Evolutionary conservation across 1,140 invertebrate species (phyloP).

Genomic region (Trachelipus rathkii): DNA sequence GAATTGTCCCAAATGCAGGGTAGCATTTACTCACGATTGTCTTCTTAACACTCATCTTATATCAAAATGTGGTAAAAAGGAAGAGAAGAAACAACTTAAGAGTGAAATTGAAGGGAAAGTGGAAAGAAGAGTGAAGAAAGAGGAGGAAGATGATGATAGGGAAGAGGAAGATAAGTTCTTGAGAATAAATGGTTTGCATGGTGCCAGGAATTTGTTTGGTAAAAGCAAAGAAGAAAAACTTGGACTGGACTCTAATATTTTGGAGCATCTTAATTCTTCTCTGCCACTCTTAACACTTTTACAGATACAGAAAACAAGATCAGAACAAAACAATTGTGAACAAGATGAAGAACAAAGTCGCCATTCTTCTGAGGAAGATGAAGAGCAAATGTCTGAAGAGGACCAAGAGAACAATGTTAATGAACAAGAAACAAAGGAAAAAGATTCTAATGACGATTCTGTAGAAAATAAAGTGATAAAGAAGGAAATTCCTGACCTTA

Average conservation of each 20-base stretch:
- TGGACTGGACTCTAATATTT: not conserved
- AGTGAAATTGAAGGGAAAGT: not conserved
- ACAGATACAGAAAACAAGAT: not conserved
- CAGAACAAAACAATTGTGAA: not conserved
- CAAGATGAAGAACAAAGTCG: not conserved
- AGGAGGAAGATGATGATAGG: not conserved
- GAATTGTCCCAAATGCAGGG: slow-evolving; percentile 36
- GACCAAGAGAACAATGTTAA: not conserved
- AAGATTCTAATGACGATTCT: not conserved
- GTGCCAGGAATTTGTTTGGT: not conserved
- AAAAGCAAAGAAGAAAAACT: not conserved
- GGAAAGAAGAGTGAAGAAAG: not conserved
- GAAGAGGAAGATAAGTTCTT: not conserved
- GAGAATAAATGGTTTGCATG: not conserved
- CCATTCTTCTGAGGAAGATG: not conserved
- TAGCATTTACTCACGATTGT: slow-evolving; percentile 39
- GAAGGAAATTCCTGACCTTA: not conserved
- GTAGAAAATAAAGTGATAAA: not conserved
- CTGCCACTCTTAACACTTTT: not conserved
- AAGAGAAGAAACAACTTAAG: not conserved
- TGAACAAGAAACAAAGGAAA: not conserved
- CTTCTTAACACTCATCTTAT: slow-evolving; percentile 39
- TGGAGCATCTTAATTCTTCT: not conserved
- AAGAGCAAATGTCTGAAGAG: not conserved
- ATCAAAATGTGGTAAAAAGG: slow-evolving; percentile 32